These are phyloP conservation scores for Dioctria linearis DNA, from an alignment of 2,888 invertebrate genomes.

Conservation along the genomic window DNA sequence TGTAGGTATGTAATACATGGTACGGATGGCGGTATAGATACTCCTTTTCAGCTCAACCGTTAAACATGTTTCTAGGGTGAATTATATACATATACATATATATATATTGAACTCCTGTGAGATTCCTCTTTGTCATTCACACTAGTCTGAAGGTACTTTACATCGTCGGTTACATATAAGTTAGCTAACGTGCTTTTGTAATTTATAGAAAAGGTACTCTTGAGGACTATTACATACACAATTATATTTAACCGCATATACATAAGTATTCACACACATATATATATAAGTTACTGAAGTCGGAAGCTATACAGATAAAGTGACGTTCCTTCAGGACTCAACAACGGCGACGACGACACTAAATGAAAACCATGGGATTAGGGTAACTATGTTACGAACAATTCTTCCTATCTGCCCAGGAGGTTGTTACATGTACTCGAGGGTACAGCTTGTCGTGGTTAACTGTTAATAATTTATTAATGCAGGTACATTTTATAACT, in stretches of 20 bases:
- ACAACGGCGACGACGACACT: background rate
- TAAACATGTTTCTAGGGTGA: constrained; percentile 32
- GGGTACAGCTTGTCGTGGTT: background rate
- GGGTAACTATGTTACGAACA: background rate
- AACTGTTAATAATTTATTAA: constrained; percentile 33
- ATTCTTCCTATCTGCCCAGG: background rate
- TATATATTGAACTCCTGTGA: constrained; percentile 3
- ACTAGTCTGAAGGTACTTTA: constrained; percentile 5
- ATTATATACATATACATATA: background rate
- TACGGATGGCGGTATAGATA: constrained; percentile 1
- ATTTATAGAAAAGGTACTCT: constrained; percentile 13
- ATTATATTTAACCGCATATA: background rate
- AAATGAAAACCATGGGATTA: background rate
- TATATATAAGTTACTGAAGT: background rate
- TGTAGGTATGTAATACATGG: background rate
- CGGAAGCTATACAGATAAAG: background rate
- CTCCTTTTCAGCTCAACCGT: constrained; percentile 26
- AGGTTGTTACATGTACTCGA: background rate
- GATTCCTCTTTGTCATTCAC: constrained; percentile 23
- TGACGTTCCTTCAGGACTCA: background rate
- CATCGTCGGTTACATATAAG: background rate
- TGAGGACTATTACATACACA: background rate
- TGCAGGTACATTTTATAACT: background rate
- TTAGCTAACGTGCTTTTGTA: constrained; percentile 20
- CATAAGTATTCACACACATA: too few relatives aligned